Percentiles rank a stretch among this genome's conserved stretches.
phyloP scores from a whole-genome alignment of 2,888 invertebrate genomes.

The Himalopsyche kuldschensis region DNA sequence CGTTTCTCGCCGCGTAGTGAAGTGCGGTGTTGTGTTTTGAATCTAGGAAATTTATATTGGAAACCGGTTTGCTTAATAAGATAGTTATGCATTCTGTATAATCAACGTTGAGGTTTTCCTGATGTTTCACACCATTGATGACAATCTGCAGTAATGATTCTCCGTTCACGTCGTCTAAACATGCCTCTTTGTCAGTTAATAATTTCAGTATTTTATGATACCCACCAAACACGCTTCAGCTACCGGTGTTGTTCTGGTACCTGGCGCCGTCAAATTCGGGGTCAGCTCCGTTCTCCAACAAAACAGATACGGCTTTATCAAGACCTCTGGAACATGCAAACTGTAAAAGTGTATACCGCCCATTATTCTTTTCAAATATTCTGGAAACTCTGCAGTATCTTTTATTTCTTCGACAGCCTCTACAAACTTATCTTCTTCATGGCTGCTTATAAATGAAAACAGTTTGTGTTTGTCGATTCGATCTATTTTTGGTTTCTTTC shows the following conservation, averaged over 20 bases:
- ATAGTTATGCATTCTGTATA: slow-evolving; percentile 65
- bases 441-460: slow-evolving; percentile 57
- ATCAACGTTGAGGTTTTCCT: slow-evolving; percentile 55
- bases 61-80: slow-evolving; percentile 59
- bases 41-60: slow-evolving; percentile 66
- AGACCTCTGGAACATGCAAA: slow-evolving; percentile 61
- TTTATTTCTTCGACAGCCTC: slow-evolving; percentile 54
- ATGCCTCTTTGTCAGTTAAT: slow-evolving; percentile 54
- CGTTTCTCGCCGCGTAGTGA: slow-evolving; percentile 75
- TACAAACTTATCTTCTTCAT: slow-evolving; percentile 63
- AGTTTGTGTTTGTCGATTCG: slow-evolving; percentile 55
- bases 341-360: slow-evolving; percentile 55
- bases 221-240: slow-evolving; percentile 66
- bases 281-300: slow-evolving; percentile 59
- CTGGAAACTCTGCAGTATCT: slow-evolving; percentile 52
- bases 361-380: slow-evolving; percentile 51
- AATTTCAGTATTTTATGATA: slow-evolving; percentile 57
- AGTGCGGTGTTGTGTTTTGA: slow-evolving; percentile 69
- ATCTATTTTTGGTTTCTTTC: slow-evolving; percentile 45
- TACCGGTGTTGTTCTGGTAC: slow-evolving; percentile 58
- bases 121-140: slow-evolving; percentile 58
- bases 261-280: slow-evolving; percentile 55
- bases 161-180: slow-evolving; percentile 54
- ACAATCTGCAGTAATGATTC: slow-evolving; percentile 61
- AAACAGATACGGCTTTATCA: slow-evolving; percentile 53